Percentiles rank a stretch among this genome's conserved stretches.
These are phyloP conservation scores for Epizoanthus scotinus DNA, from an alignment of 92 coral and sea anemone species.

Conservation along the genomic window DNA sequence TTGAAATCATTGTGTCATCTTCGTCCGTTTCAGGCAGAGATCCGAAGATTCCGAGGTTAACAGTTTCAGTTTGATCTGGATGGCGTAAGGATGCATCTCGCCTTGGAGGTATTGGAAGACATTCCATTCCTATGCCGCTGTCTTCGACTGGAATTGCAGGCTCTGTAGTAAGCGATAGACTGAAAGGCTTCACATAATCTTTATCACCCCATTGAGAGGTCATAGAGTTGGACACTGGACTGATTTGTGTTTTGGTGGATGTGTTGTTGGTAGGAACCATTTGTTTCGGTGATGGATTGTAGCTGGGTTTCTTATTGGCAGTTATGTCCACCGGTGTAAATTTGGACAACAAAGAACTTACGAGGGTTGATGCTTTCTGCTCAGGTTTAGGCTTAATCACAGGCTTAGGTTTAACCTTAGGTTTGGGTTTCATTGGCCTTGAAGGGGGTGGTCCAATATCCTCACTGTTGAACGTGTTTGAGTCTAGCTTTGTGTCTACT, in stretches of 20 bases:
- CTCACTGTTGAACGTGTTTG: background rate
- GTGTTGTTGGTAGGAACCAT: no score
- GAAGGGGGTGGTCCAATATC: background rate
- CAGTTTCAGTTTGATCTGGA: background rate
- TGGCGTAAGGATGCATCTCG: background rate
- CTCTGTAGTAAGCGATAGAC: background rate
- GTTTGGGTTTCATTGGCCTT: slow-evolving; percentile 13
- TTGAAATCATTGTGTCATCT: no score
- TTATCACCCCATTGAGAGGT: no score
- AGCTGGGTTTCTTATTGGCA: no score
- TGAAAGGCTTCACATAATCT: background rate
- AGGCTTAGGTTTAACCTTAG: background rate
- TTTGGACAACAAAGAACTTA: background rate
- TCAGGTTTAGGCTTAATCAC: background rate
- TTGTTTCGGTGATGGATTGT: no score
- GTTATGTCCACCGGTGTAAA: background rate
- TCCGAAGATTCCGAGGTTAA: no score
- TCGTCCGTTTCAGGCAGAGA: background rate
- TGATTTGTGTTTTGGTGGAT: no score
- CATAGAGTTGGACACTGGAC: no score
- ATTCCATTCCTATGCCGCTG: slow-evolving; percentile 26
- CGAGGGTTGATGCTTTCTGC: background rate
- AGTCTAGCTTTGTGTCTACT: background rate
- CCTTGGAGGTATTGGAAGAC: background rate
- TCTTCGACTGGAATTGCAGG: background rate